Evolutionary conservation across 2,113 vertebrate genomes (phyloP), one percentile per base, ranked within the genome.

Genomic region (Perognathus longimembris): DNA sequence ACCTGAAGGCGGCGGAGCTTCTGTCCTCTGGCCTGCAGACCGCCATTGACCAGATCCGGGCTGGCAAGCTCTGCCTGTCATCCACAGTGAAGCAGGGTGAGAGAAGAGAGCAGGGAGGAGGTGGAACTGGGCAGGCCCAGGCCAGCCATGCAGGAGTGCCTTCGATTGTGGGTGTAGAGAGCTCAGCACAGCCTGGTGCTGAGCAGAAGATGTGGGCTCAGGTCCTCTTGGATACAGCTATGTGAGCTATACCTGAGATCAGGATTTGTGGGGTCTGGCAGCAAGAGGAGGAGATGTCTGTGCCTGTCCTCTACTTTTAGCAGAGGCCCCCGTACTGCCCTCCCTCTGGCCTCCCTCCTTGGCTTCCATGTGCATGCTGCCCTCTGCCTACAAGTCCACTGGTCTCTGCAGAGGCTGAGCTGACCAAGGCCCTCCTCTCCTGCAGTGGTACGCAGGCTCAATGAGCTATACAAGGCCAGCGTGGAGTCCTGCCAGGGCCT

Each of bases 1-100:
- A 99, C 96, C 98, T 99, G 98, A 99, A 99, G 92, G 98, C 98
- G n/a, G 99, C 99, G 0, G 99, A 99, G 97, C 98, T 99, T 36
- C 97, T 99, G 75, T 99, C 99, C 20, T 97, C 98, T 0, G 98
- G 99, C 17, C 97, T 99, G 79, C 99, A 98, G 95, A 98, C 98
- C 0, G 99, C 99, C 74, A 99, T 99, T 85, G 98, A 98, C 80
- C 98, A 98, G 93, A 98, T 99, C 94, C 98, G 98, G 85, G 97
- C 98, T 1, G 98, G 98, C 91, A 98, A 97, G 89, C 98, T 99
- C 74, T 98, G 98, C 96, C 98, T 99, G 80, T 99, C 99, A 7
- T 98, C 98, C 88, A 98, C 98, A 0, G 99, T 99, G 95, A 99
- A 99, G 96, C 99, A 99, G 97, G 99, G 99, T 99, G 93, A 97